Evolutionary conservation across 2,797 vertebrate species (phyloP).

Genomic region (Sphenopsis melanotis): DNA sequence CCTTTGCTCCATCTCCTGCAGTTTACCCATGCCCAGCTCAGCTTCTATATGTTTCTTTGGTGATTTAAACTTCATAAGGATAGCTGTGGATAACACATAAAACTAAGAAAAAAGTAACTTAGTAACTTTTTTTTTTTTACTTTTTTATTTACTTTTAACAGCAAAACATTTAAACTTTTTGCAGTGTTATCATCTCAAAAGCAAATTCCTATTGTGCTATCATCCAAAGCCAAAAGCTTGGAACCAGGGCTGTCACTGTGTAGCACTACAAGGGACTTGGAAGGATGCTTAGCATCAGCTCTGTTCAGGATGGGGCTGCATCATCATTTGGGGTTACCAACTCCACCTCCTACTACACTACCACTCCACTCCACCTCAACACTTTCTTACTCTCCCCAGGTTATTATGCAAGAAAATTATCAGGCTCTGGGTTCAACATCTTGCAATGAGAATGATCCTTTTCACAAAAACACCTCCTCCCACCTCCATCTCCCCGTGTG

Average conservation of each 20-base stretch:
- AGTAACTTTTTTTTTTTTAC: background rate
- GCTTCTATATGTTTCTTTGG: background rate
- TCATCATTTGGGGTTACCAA: background rate
- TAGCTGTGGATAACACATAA: background rate
- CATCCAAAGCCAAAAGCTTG: background rate
- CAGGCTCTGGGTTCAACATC: background rate
- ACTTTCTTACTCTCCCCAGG: background rate
- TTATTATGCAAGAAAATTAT: background rate
- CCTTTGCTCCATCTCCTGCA: background rate
- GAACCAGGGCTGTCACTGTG: background rate
- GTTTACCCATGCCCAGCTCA: background rate
- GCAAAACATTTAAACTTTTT: background rate
- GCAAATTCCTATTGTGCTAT: background rate
- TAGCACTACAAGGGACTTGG: background rate
- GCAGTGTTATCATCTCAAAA: background rate
- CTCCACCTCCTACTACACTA: background rate
- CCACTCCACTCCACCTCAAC: background rate
- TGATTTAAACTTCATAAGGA: background rate
- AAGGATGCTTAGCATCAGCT: background rate
- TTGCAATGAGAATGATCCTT: background rate
- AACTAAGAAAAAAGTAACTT: background rate
- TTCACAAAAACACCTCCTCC: background rate
- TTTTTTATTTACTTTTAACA: background rate
- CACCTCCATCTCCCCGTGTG: background rate
- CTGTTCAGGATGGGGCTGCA: background rate